These are phyloP conservation scores for Eurystomus gularis DNA, from an alignment of 2,113 vertebrate species.

Conservation along the genomic window DNA sequence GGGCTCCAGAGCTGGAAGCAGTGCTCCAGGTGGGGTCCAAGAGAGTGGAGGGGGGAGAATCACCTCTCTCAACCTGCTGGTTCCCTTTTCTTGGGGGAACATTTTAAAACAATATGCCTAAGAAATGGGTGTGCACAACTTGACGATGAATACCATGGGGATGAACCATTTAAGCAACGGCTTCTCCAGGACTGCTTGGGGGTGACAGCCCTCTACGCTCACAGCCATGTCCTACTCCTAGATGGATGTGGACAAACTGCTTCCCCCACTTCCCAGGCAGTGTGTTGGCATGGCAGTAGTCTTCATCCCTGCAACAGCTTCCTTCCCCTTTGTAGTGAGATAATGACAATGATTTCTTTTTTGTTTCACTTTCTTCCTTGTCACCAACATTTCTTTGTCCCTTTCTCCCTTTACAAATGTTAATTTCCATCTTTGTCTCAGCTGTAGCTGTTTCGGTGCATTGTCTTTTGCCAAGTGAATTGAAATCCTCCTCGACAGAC, in stretches of 20 bases:
- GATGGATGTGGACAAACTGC: background rate
- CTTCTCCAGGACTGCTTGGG: background rate
- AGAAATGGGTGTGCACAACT: background rate
- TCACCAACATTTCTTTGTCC: constrained; percentile 53
- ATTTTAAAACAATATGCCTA: background rate
- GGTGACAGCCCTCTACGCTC: rapidly evolving
- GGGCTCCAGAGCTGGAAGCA: too few relatives aligned
- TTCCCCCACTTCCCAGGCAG: background rate
- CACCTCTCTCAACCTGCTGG: too few relatives aligned
- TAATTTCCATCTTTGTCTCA: constrained; percentile 36
- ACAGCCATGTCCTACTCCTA: background rate
- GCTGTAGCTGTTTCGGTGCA: constrained; percentile 11
- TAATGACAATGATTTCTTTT: constrained; percentile 35
- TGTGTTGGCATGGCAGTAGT: background rate
- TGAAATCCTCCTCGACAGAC: constrained; percentile 15
- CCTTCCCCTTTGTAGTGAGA: background rate
- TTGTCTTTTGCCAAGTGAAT: constrained; percentile 47
- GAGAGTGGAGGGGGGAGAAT: too few relatives aligned
- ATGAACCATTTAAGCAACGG: background rate
- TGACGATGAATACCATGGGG: background rate
- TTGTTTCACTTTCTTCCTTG: constrained; percentile 49
- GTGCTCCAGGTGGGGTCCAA: too few relatives aligned
- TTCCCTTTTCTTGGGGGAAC: background rate
- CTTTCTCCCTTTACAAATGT: constrained; percentile 44
- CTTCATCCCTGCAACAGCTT: background rate